Conservation (phyloP, 2,888 invertebrate species). For the Andrena flavipes region DNA sequence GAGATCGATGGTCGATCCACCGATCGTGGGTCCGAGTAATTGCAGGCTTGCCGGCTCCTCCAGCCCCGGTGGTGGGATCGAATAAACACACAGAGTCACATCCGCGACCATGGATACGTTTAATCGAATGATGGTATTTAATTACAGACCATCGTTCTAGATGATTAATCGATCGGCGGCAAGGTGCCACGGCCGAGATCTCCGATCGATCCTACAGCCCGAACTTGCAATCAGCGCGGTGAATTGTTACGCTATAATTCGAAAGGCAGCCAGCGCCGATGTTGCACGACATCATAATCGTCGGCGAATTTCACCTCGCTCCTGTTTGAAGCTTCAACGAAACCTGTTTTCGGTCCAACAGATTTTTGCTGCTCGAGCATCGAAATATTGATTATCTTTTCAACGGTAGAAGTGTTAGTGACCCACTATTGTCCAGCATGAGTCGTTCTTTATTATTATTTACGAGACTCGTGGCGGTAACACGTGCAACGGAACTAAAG, state of each 20-base stretch:
- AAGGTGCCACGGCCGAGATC: slow-evolving; percentile 31
- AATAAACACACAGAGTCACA: slow-evolving; percentile 69
- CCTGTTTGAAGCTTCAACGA: slow-evolving; percentile 10
- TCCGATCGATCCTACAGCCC: slow-evolving; percentile 7
- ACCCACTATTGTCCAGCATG: background rate
- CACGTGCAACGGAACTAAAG: too few species aligned
- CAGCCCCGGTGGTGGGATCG: slow-evolving; percentile 43
- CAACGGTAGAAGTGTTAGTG: background rate
- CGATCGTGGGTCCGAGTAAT: slow-evolving; percentile 59
- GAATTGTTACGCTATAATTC: slow-evolving; percentile 32
- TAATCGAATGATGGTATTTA: slow-evolving; percentile 75
- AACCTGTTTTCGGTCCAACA: slow-evolving; percentile 19
- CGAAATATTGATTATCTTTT: background rate
- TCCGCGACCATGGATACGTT: slow-evolving; percentile 54
- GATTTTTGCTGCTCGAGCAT: background rate
- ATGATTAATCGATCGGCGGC: slow-evolving; percentile 67
- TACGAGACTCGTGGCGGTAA: too few species aligned
- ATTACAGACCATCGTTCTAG: slow-evolving; percentile 66
- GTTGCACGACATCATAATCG: slow-evolving; percentile 31
- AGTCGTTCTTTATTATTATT: background rate
- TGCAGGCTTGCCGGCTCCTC: slow-evolving; percentile 60
- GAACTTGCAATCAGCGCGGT: slow-evolving; percentile 40
- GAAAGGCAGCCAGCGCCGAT: slow-evolving; percentile 1
- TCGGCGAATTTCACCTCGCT: slow-evolving; percentile 13
- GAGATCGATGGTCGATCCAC: slow-evolving; percentile 57